Evolutionary conservation across 2,888 invertebrate genomes (phyloP).

Genomic region (Euphydryas editha): DNA sequence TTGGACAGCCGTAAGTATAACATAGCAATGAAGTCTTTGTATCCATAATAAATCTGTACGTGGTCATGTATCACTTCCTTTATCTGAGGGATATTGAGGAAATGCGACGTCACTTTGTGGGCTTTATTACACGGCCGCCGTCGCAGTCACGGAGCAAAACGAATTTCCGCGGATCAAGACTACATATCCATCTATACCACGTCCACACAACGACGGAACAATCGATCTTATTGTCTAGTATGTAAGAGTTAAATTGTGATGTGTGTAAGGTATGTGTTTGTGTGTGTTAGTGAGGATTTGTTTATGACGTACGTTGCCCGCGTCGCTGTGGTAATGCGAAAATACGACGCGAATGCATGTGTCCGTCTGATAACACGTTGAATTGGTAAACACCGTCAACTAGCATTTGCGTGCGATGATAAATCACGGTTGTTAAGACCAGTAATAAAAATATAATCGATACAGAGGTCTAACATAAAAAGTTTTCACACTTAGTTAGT

Average conservation of each 20-base stretch:
- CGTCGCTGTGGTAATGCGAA: conserved; percentile 16
- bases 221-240: background rate
- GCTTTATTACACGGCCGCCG: conserved; percentile 20
- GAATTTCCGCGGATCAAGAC: conserved; percentile 21
- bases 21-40: conserved; percentile 7
- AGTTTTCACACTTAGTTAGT: no score
- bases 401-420: background rate
- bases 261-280: background rate
- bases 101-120: conserved; percentile 20
- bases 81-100: conserved; percentile 20
- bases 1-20: background rate
- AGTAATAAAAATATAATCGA: background rate
- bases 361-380: conserved; percentile 15
- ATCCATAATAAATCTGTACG: conserved; percentile 6
- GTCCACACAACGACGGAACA: background rate
- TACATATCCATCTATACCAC: background rate
- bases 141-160: conserved; percentile 24
- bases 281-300: background rate
- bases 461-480: no score
- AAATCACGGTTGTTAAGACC: background rate
- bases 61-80: conserved; percentile 13
- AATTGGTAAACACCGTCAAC: conserved; percentile 11
- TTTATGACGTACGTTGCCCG: conserved; percentile 9
- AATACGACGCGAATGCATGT: conserved; percentile 21
- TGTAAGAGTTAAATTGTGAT: background rate